Percentiles rank a stretch among this genome's conserved stretches.
Conservation (phyloP, 2,888 invertebrate genomes). For the Drosophila maculinotata region DNA sequence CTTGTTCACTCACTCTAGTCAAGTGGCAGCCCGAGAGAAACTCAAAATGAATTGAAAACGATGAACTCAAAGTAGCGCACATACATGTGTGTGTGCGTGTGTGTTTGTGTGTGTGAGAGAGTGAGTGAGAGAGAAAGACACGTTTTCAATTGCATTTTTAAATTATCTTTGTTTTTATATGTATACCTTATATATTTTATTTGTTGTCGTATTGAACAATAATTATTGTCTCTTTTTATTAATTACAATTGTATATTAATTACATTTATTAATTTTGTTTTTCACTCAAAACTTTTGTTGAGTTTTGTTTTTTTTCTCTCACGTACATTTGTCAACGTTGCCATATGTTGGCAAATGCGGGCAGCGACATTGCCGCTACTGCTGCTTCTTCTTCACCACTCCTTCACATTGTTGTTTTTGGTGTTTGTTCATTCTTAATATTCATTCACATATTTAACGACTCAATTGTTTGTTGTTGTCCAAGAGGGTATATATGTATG, state of each 20-base stretch:
- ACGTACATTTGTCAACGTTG: constrained; percentile 9
- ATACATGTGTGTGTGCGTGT: constrained; percentile 33
- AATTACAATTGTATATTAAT: too few relatives aligned
- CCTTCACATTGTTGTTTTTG: constrained; percentile 6
- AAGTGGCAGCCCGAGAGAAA: constrained; percentile 64
- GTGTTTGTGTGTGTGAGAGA: constrained; percentile 29
- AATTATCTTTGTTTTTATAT: constrained; percentile 55
- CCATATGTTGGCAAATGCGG: constrained; percentile 40
- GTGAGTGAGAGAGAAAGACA: constrained; percentile 23
- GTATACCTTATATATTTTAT: constrained; percentile 21
- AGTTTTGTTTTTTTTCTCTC: constrained; percentile 16
- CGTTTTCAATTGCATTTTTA: constrained; percentile 73
- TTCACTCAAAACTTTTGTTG: constrained; percentile 10
- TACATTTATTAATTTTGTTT: constrained; percentile 15
- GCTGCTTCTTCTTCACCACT: neutral
- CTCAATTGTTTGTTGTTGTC: constrained; percentile 24
- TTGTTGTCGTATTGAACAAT: constrained; percentile 25
- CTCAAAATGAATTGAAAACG: constrained; percentile 80
- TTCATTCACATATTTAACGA: constrained; percentile 51
- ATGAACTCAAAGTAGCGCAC: constrained; percentile 81
- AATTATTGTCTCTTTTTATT: too few relatives aligned
- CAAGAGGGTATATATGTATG: constrained; percentile 3
- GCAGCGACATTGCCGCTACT: constrained; percentile 2
- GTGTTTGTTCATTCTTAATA: constrained; percentile 20
- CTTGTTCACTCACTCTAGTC: constrained; percentile 34